Evolutionary conservation across 2,113 vertebrate genomes (phyloP).

Genomic region (Phyllostomus discolor): DNA sequence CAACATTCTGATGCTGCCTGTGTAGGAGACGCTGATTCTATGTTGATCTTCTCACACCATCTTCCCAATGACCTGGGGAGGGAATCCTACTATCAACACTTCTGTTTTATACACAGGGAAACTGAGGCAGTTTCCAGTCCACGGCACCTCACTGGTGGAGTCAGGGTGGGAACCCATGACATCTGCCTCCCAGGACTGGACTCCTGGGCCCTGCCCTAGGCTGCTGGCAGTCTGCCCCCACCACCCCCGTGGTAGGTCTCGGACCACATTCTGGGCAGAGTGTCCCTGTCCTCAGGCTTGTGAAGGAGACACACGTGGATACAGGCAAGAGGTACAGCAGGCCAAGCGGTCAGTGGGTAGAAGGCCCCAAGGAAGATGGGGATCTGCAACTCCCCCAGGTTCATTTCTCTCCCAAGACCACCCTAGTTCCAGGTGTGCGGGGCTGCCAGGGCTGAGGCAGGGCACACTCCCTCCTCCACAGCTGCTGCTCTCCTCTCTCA

Average conservation of each 20-base stretch:
- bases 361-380: background rate
- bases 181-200: background rate
- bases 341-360: background rate
- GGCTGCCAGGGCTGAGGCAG: background rate
- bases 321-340: background rate
- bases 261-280: background rate
- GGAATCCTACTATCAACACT: background rate
- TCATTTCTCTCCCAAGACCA: background rate
- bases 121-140: background rate
- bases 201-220: background rate
- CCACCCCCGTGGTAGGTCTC: background rate
- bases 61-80: background rate
- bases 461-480: background rate
- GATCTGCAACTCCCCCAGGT: background rate
- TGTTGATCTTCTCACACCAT: background rate
- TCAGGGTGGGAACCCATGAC: background rate
- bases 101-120: background rate
- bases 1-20: background rate
- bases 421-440: accelerated
- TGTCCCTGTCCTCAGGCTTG: background rate
- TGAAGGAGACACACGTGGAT: background rate
- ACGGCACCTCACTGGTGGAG: background rate
- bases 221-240: background rate
- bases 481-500: background rate
- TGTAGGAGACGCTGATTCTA: background rate